Evolutionary conservation across 2,888 invertebrate genomes (phyloP).

Genomic region (Conistra vaccinii): DNA sequence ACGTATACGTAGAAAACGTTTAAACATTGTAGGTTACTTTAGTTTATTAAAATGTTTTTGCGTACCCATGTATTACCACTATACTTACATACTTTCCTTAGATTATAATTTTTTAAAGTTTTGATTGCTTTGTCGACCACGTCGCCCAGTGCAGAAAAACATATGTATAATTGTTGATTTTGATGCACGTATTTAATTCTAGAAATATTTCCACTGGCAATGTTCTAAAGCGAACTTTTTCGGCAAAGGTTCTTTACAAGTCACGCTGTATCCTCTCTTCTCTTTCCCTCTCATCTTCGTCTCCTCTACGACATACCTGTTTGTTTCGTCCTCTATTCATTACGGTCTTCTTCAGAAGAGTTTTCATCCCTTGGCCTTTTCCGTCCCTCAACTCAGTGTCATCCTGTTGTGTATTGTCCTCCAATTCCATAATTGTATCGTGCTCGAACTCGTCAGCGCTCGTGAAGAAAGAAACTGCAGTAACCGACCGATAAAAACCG

Average conservation of each 20-base stretch:
- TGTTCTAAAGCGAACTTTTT: neutral
- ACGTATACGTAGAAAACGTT: too few species aligned
- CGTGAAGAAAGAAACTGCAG: neutral
- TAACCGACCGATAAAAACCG: neutral
- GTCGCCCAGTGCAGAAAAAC: too few species aligned
- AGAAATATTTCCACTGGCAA: neutral
- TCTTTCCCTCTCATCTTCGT: neutral
- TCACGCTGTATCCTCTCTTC: neutral
- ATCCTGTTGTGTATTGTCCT: too few species aligned
- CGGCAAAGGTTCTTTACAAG: neutral
- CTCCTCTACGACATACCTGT: neutral
- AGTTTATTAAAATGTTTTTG: neutral
- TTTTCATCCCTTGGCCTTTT: neutral
- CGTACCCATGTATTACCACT: neutral
- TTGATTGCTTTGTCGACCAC: too few species aligned
- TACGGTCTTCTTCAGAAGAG: neutral
- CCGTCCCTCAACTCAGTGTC: too few species aligned
- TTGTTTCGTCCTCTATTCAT: neutral
- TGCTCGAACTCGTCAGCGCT: neutral
- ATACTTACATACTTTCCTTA: too few species aligned
- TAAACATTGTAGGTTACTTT: neutral
- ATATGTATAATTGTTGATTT: too few species aligned
- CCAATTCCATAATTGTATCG: too few species aligned
- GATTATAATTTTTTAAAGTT: too few species aligned
- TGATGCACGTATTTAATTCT: neutral